Evolutionary conservation across 2,888 invertebrate species (phyloP).

Genomic region (Sipha maydis): DNA sequence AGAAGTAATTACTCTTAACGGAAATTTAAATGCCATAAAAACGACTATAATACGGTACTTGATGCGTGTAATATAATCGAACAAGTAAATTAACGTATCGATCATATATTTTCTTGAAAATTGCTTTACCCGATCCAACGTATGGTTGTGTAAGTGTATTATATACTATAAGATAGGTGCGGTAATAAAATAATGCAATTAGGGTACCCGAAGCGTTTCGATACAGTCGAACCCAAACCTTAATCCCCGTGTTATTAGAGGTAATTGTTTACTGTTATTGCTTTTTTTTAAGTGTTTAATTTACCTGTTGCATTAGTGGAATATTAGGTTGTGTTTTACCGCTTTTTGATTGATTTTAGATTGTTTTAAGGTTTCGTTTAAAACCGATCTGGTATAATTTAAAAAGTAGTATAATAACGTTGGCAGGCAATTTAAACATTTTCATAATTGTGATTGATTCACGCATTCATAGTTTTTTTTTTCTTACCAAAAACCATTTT

Average conservation of each 20-base stretch:
- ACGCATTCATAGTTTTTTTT: no score
- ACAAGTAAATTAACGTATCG: conserved; percentile 12
- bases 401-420: no score
- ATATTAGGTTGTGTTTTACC: background rate
- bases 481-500: no score
- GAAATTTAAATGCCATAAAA: conserved; percentile 3
- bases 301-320: background rate
- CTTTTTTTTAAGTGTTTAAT: background rate
- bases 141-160: background rate
- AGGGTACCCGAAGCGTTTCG: conserved; percentile 6
- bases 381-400: background rate
- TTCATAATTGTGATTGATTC: no score
- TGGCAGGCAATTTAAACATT: no score
- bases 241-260: conserved; percentile 27
- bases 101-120: conserved; percentile 1
- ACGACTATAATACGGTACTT: background rate
- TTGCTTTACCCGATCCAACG: background rate
- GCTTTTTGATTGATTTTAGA: background rate
- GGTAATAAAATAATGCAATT: background rate
- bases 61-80: background rate
- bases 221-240: conserved; percentile 8
- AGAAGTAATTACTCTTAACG: background rate
- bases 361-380: background rate
- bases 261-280: background rate
- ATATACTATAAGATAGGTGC: background rate